A percentile compares a stretch with the other conserved stretches of the same genome.
Evolutionary conservation across 2,113 vertebrate genomes (phyloP).

Genomic region (Naja naja): DNA sequence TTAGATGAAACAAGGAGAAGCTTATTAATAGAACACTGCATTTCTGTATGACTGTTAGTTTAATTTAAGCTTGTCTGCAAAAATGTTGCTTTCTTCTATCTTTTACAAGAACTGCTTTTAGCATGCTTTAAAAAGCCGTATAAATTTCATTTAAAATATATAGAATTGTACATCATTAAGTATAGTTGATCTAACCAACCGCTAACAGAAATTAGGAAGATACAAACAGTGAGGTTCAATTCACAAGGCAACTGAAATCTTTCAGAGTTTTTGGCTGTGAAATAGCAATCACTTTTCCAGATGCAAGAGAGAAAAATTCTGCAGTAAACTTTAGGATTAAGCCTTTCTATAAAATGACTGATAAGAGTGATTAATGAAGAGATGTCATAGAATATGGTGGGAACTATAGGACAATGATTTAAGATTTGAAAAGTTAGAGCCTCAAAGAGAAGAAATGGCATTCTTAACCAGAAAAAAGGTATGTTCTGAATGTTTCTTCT

Average conservation of each 20-base stretch:
- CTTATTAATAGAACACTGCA: neutral
- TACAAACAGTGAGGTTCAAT: neutral
- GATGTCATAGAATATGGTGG: neutral
- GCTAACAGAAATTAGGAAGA: neutral
- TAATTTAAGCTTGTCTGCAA: neutral
- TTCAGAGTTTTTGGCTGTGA: neutral
- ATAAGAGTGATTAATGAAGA: constrained; percentile 20
- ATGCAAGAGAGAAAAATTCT: neutral
- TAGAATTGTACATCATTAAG: neutral
- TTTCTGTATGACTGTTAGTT: neutral
- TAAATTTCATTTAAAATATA: neutral
- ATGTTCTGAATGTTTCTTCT: neutral
- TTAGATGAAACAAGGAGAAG: neutral
- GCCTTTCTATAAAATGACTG: neutral
- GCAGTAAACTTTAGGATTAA: neutral
- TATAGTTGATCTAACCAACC: neutral
- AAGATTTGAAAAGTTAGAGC: neutral
- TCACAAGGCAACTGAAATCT: neutral
- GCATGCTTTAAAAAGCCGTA: neutral
- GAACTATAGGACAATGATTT: neutral
- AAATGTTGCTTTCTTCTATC: neutral
- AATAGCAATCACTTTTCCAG: neutral
- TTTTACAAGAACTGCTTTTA: neutral
- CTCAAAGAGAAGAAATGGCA: neutral
- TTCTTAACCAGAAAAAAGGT: neutral